A percentile compares a stretch with the other conserved stretches of the same genome.
phyloP scores from a whole-genome alignment of 1,140 invertebrate genomes.

The Monomorium pharaonis region DNA sequence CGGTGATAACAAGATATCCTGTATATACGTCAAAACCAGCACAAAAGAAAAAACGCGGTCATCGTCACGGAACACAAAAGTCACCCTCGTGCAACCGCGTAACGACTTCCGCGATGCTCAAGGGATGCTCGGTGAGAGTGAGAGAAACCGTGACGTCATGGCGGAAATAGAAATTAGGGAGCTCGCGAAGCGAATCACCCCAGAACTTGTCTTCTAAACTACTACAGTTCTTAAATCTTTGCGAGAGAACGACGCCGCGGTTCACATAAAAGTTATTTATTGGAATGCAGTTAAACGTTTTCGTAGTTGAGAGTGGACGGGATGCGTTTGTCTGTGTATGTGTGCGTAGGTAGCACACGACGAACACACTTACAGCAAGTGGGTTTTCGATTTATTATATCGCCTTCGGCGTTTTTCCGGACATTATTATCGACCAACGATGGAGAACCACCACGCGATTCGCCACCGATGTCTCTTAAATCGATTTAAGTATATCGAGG shows the following conservation, averaged over 20 bases:
- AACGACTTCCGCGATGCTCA: slow-evolving; percentile 21
- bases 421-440: slow-evolving; percentile 59
- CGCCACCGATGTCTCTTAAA: slow-evolving; percentile 27
- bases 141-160: slow-evolving; percentile 10
- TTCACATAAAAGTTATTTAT: slow-evolving; percentile 74
- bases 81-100: slow-evolving; percentile 24
- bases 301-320: slow-evolving; percentile 23
- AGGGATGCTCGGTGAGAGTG: background rate
- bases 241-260: background rate
- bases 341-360: background rate
- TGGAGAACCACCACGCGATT: slow-evolving; percentile 4
- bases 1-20: background rate
- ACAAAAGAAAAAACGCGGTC: slow-evolving; percentile 1
- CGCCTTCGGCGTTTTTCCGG: slow-evolving; percentile 44
- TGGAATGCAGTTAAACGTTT: slow-evolving; percentile 62
- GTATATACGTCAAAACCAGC: background rate
- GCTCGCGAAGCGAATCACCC: slow-evolving; percentile 25
- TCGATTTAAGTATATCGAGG: slow-evolving; percentile 33
- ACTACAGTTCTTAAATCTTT: slow-evolving; percentile 60
- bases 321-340: background rate
- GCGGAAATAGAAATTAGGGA: slow-evolving; percentile 25
- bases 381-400: slow-evolving; percentile 62
- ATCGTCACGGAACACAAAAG: slow-evolving; percentile 42
- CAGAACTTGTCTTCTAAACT: slow-evolving; percentile 32
- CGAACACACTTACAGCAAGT: slow-evolving; percentile 13